Conservation (phyloP, 2,797 vertebrate genomes). For the Steatocranus sp. region DNA sequence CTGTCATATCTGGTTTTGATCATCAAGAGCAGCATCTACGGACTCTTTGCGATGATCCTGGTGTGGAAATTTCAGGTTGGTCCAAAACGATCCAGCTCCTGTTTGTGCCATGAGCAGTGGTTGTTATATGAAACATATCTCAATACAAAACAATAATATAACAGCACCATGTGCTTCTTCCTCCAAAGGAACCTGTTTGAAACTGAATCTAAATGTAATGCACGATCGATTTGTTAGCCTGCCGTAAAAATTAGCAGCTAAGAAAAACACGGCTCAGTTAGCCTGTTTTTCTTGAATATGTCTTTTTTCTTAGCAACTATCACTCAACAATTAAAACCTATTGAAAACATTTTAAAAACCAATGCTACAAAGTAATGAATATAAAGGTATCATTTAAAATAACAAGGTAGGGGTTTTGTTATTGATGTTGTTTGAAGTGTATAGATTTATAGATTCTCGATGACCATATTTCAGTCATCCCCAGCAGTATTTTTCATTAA, state of each 20-base stretch:
- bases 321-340: not conserved
- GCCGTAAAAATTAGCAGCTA: accelerated
- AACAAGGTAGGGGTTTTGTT: not conserved
- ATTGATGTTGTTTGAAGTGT: not conserved
- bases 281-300: not conserved
- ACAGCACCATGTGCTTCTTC: accelerated
- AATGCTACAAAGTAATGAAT: accelerated
- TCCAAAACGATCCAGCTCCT: not conserved
- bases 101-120: not conserved
- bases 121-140: not conserved
- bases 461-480: not conserved
- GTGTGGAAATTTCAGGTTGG: slow-evolving; percentile 52
- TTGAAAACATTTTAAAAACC: not conserved
- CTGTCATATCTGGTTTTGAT: slow-evolving; percentile 52
- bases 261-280: not conserved
- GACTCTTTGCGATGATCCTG: slow-evolving; percentile 44
- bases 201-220: not conserved
- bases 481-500: not conserved
- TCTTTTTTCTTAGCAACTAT: not conserved
- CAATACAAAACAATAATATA: not conserved
- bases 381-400: not conserved
- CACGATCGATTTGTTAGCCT: not conserved
- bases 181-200: not conserved
- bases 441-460: not conserved
- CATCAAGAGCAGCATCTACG: slow-evolving; percentile 59